Evolutionary conservation across 1,140 invertebrate species (phyloP).

Genomic region (Drosophila persimilis): DNA sequence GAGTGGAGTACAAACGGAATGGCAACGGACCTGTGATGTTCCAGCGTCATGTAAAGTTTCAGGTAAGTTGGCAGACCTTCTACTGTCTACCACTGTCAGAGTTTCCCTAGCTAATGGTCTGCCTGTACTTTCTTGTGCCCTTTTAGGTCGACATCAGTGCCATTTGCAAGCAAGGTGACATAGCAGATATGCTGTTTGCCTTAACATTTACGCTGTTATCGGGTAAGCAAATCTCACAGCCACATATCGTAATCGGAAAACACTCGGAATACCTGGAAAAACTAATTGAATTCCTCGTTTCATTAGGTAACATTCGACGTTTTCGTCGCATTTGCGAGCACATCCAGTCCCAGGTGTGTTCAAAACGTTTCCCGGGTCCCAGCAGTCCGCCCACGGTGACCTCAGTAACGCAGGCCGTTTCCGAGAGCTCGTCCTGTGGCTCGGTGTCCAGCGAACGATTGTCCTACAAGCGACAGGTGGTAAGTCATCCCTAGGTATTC

Average conservation of each 20-base stretch:
- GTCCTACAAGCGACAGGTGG: constrained; percentile 81
- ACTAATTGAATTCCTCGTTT: neutral
- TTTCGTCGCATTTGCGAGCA: constrained; percentile 98
- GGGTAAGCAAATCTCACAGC: constrained; percentile 86
- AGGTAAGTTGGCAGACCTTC: constrained; percentile 85
- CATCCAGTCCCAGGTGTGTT: constrained; percentile 94
- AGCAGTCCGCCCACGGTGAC: constrained; percentile 88
- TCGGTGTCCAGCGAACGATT: constrained; percentile 91
- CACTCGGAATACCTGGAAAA: neutral
- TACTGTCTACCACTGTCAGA: too few relatives aligned
- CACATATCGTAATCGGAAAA: neutral
- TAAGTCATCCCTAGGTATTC: constrained; percentile 61
- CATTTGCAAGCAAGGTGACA: constrained; percentile 89
- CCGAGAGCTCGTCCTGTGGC: constrained; percentile 91
- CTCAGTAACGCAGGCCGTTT: constrained; percentile 84
- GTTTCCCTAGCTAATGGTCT: constrained; percentile 5
- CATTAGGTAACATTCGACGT: constrained; percentile 93
- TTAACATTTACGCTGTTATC: constrained; percentile 98
- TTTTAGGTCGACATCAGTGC: constrained; percentile 87
- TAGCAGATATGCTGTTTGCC: constrained; percentile 94
- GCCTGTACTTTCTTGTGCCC: neutral
- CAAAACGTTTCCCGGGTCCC: constrained; percentile 81
- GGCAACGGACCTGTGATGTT: constrained; percentile 97
- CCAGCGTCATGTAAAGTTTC: constrained; percentile 97
- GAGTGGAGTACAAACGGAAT: constrained; percentile 98